These are phyloP conservation scores for Thereva unica DNA, from an alignment of 2,888 invertebrate species.

Conservation along the genomic window DNA sequence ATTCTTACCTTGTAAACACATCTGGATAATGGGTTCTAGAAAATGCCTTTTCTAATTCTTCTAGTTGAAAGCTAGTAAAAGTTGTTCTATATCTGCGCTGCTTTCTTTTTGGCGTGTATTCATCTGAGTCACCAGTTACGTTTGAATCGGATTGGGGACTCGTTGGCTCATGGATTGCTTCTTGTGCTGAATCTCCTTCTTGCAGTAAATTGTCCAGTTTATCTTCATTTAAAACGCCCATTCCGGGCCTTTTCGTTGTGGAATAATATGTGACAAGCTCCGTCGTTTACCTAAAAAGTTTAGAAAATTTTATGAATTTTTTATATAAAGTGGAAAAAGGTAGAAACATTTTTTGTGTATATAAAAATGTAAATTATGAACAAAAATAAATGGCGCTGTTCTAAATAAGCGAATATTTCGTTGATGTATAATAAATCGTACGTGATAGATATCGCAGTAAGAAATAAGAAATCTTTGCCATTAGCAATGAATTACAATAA, in stretches of 20 bases:
- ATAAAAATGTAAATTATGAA: too few species aligned
- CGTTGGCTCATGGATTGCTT: conserved; percentile 58
- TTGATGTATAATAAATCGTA: too few species aligned
- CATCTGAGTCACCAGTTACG: conserved; percentile 70
- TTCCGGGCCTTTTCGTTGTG: conserved; percentile 44
- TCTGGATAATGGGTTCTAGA: conserved; percentile 97
- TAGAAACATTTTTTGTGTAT: too few species aligned
- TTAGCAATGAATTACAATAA: too few species aligned
- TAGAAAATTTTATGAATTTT: too few species aligned
- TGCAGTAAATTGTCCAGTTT: conserved; percentile 59
- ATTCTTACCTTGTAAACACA: conserved; percentile 86
- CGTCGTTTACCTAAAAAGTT: too few species aligned
- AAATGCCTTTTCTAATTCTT: conserved; percentile 96
- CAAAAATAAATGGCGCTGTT: too few species aligned
- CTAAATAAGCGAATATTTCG: too few species aligned
- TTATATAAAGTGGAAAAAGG: too few species aligned
- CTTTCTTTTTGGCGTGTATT: conserved; percentile 85
- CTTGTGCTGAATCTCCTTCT: conserved; percentile 58
- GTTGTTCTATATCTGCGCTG: conserved; percentile 92
- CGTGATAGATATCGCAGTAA: too few species aligned
- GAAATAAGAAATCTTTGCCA: too few species aligned
- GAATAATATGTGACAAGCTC: too few species aligned
- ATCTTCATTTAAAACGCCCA: conserved; percentile 61
- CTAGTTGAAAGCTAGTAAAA: conserved; percentile 91
- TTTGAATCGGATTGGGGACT: conserved; percentile 65